Evolutionary conservation across 2,113 vertebrate genomes (phyloP).

Genomic region (Phyllopteryx taeniolatus): DNA sequence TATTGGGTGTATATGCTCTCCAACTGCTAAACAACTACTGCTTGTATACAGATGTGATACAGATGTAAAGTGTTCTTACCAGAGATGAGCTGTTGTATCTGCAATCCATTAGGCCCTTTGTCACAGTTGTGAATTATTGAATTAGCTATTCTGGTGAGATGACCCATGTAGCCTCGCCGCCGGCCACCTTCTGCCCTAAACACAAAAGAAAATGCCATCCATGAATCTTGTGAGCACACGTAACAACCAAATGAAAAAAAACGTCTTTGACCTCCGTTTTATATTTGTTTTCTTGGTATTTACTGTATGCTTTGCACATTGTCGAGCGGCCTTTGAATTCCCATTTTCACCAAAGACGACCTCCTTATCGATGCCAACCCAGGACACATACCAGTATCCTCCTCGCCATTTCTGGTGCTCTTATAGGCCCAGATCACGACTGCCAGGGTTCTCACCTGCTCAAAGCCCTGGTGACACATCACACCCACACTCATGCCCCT

Average conservation of each 20-base stretch:
- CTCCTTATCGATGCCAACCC: no score
- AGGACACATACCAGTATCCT: not conserved
- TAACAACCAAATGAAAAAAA: not conserved
- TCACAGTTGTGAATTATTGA: slow-evolving; percentile 92
- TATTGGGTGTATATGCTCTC: no score
- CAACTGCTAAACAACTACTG: no score
- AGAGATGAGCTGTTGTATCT: slow-evolving; percentile 87
- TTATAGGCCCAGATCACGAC: not conserved
- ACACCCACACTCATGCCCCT: no score
- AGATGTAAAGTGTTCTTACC: slow-evolving; percentile 64
- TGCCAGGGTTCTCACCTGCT: not conserved
- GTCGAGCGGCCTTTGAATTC: not conserved
- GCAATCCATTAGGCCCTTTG: slow-evolving; percentile 86
- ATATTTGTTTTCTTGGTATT: not conserved
- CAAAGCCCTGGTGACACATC: not conserved
- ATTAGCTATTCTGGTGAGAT: slow-evolving; percentile 96
- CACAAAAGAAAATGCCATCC: slow-evolving; percentile 1
- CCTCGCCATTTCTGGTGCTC: not conserved
- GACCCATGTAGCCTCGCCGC: slow-evolving; percentile 96
- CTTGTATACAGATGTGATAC: not conserved
- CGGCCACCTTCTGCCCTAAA: slow-evolving; percentile 87
- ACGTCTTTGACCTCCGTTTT: not conserved
- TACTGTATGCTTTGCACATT: no score
- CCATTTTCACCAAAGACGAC: not conserved
- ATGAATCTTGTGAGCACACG: not conserved